phyloP scores from a whole-genome alignment of 2,113 vertebrate species.

The Chionodraco myersi region DNA sequence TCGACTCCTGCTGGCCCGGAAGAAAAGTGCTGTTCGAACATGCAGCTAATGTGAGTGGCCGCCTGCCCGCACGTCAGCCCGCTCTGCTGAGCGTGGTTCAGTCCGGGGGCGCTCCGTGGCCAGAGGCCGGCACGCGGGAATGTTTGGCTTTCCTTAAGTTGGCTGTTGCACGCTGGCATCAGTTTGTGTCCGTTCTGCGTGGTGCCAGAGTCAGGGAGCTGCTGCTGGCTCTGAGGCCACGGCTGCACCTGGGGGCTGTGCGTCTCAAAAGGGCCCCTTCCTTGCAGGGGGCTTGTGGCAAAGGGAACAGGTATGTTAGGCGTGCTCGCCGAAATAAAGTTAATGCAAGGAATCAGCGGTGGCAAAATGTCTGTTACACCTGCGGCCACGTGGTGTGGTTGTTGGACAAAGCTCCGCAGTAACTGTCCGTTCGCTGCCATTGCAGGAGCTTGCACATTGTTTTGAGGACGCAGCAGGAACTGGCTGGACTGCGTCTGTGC shows the following conservation, averaged over 20 bases:
- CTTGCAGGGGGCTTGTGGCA: constrained; percentile 35
- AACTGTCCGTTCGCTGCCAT: constrained; percentile 29
- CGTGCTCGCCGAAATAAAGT: constrained; percentile 26
- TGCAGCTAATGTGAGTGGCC: constrained; percentile 44
- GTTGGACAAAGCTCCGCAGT: constrained; percentile 23
- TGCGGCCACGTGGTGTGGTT: constrained; percentile 3
- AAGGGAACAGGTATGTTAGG: constrained; percentile 31
- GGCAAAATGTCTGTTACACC: constrained; percentile 37
- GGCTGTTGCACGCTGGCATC: not conserved
- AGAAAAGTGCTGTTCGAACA: constrained; percentile 54
- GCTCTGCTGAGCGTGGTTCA: constrained; percentile 49
- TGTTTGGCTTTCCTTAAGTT: not conserved
- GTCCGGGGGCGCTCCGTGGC: not conserved
- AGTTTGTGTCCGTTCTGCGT: constrained; percentile 52
- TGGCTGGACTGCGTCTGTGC: constrained; percentile 23
- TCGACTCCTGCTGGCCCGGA: constrained; percentile 23
- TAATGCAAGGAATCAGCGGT: constrained; percentile 50
- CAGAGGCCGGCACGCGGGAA: not conserved
- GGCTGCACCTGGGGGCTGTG: constrained; percentile 32
- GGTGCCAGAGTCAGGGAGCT: constrained; percentile 17
- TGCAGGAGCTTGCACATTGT: constrained; percentile 1
- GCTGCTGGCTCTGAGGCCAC: constrained; percentile 56
- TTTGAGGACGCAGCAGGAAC: constrained; percentile 24
- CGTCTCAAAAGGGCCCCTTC: not conserved
- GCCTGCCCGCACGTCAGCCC: constrained; percentile 30